Evolutionary conservation across 2,888 invertebrate species (phyloP).

Genomic region (Phragmatobia fuliginosa): DNA sequence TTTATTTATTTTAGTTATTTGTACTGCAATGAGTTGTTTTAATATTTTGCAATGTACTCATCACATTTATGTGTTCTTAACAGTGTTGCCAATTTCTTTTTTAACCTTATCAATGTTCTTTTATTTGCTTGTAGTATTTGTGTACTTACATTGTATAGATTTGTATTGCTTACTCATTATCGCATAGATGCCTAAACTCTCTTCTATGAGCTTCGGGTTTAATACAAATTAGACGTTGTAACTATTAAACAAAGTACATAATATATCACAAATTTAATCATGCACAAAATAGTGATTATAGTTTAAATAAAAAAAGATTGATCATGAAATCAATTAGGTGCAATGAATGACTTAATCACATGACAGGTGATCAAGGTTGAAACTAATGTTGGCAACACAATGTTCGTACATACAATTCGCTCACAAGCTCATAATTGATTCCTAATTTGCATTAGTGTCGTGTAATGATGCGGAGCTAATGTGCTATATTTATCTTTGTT

Average conservation of each 20-base stretch:
- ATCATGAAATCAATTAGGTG: background rate
- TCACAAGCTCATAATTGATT: conserved; percentile 20
- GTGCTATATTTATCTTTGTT: conserved; percentile 16
- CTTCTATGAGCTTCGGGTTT: too few relatives aligned
- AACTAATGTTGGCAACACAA: conserved; percentile 30
- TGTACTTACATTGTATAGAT: background rate
- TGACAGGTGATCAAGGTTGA: conserved; percentile 29
- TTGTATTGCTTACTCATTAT: too few relatives aligned
- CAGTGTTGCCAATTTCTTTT: too few relatives aligned
- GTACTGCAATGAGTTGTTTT: background rate
- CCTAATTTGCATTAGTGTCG: conserved; percentile 23
- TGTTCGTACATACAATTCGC: conserved; percentile 21
- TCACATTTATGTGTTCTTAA: background rate
- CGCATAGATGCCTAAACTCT: too few relatives aligned
- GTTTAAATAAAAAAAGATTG: background rate
- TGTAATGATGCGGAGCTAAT: conserved; percentile 27
- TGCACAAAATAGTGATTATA: background rate
- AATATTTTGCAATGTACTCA: background rate
- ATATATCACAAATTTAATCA: background rate
- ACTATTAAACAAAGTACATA: too few relatives aligned
- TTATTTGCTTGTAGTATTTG: too few relatives aligned
- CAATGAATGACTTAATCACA: conserved; percentile 4
- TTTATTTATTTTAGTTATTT: background rate
- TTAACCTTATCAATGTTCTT: too few relatives aligned
- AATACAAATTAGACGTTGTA: too few relatives aligned